Evolutionary conservation across 2,888 invertebrate species (phyloP).

Genomic region (Cheilosia pagana): DNA sequence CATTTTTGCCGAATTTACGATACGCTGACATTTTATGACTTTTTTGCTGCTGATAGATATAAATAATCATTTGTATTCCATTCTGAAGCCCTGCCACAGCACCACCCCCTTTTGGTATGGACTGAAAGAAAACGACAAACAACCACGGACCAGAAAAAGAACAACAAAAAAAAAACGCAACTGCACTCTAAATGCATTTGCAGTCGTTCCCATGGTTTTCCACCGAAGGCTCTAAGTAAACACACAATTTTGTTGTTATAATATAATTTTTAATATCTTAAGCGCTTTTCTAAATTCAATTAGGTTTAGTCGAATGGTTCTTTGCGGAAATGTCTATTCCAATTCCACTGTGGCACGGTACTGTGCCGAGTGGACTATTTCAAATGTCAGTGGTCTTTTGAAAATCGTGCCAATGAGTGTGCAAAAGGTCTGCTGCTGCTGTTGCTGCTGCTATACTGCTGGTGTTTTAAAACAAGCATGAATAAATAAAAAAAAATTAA

Average conservation of each 20-base stretch:
- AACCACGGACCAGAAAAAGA: not conserved
- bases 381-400: slow-evolving; percentile 71
- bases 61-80: slow-evolving; percentile 36
- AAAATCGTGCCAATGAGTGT: slow-evolving; percentile 60
- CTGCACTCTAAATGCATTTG: slow-evolving; percentile 54
- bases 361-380: slow-evolving; percentile 48
- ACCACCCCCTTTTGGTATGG: not conserved
- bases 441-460: too few relatives aligned
- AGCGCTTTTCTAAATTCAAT: slow-evolving; percentile 74
- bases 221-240: slow-evolving; percentile 10
- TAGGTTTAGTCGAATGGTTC: slow-evolving; percentile 65
- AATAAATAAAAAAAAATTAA: slow-evolving; percentile 7
- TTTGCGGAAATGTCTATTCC: slow-evolving; percentile 61
- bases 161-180: not conserved
- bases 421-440: slow-evolving; percentile 46
- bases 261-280: slow-evolving; percentile 62
- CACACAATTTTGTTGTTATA: slow-evolving; percentile 22
- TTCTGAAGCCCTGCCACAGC: slow-evolving; percentile 38
- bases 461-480: not conserved
- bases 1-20: slow-evolving; percentile 60
- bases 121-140: not conserved
- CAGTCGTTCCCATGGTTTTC: slow-evolving; percentile 51
- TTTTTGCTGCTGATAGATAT: slow-evolving; percentile 39
- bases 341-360: slow-evolving; percentile 18
- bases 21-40: slow-evolving; percentile 63